Conservation (phyloP, 2,113 vertebrate species). For the Excalfactoria chinensis region DNA sequence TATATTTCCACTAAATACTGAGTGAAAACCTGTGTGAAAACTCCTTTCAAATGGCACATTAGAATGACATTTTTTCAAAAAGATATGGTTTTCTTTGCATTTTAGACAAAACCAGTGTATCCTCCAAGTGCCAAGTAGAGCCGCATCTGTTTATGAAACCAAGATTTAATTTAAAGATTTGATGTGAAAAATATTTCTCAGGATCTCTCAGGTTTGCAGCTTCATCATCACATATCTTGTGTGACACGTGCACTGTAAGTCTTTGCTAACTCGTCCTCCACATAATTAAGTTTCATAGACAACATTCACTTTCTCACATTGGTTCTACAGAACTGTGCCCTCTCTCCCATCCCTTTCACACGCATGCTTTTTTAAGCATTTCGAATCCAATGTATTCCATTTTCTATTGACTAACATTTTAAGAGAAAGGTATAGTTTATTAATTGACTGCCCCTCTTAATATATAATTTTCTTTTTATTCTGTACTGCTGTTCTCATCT, state of each 20-base stretch:
- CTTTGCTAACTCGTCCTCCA: neutral
- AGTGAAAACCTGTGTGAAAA: neutral
- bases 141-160: neutral
- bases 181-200: neutral
- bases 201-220: neutral
- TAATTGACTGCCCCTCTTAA: neutral
- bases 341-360: neutral
- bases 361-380: neutral
- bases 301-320: neutral
- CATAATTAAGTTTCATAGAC: neutral
- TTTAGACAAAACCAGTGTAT: neutral
- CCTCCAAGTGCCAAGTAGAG: neutral
- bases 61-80: neutral
- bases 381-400: neutral
- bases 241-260: neutral
- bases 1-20: neutral
- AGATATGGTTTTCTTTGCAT: neutral
- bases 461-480: neutral
- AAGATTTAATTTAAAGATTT: neutral
- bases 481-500: neutral
- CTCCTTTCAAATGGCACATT: neutral
- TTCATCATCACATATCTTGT: neutral
- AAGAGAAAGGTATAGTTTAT: neutral
- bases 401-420: neutral
- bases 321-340: neutral